Base-by-base conservation (phyloP, 1,140 invertebrate species). In the Drosophila virilis region DNA sequence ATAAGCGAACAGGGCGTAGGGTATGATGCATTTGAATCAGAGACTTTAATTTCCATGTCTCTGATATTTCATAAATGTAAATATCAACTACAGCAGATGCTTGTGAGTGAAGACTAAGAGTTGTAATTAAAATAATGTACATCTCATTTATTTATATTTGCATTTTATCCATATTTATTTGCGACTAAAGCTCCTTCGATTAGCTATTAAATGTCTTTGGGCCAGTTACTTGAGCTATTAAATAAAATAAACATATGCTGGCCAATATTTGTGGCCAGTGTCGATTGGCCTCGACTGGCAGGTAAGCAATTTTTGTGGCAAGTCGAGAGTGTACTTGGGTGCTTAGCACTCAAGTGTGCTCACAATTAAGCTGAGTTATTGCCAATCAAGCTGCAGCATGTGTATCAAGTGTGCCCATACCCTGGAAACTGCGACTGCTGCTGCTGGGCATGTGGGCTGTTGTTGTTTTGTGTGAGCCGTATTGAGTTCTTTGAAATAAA, bases 401-500 rank as follows among this genome's bases (percentile, higher is more conserved):
- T 12, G 5, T 7, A 15, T 35, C 35, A n/a, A 52, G 45, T 12
- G n/a, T 8, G 32, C 13, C 33, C 12, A 17, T 32, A 28, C 43
- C 13, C 5, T 28, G 32, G 9, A 13, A 28, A 28, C 22, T 28
- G 22, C 22, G 22, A 28, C 22, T 28, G 22, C 22, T 28, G 5
- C 22, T 28, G 22, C 22, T 2, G 22, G 3, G 22, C 22, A 28
- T 28, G 22, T 28, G 22, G 22, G 22, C 2, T 6, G 22, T 28
- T 28, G 7, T 42, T 55, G 38, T 46, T 37, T 40, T 12, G 42
- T n/a, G 46, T 45, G 69, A 40, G 22, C n/a, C 17, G 57, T 28
- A 42, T 80, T 64, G 65, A 76, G 54, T 77, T 83, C 74, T 68
- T 89, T 72, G 69, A 74, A 88, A 83, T 88, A 88, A 88, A 88